Base-by-base conservation (phyloP, 2,113 vertebrate genomes). In the Heterocephalus glaber region DNA sequence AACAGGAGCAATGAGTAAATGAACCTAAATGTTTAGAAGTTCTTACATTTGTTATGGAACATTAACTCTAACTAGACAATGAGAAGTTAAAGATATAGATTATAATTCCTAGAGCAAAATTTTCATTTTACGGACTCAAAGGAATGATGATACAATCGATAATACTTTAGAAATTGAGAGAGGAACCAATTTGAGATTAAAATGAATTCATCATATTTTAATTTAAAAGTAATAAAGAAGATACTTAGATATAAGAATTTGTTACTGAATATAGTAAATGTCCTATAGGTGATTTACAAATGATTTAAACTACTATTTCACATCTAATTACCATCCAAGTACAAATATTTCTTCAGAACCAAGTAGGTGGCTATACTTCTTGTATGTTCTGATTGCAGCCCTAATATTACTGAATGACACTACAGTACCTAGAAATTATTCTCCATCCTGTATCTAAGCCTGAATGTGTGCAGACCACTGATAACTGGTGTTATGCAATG, bases 301-400 rank as follows among this genome's bases (percentile, higher is more conserved):
- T 84, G 56, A 24, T 52, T n/a, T 54, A 83, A 76, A 44, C 44
- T 44, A 28, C 16, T 77, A 14, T 70, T 63, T 77, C 49, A 30
- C 4, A 22, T 80, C 68, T 61, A 74, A 77, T 86, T 76, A 33
- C 41, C 38, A 38, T 44, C 41, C 22, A 70, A 38, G 7, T 58
- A 58, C 33, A 90, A n/a, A 65, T 79, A 86, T 30, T 63, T 89
- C 38, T 92, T 95, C 86, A 92, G 81, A 90, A 89, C 76, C 54
- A 68, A 90, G 38, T 24, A 83, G 16, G 77, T 92, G 24, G 14
- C 10, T 33, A 17, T n/a, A 79, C n/a, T 92, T 74, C 47, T 49
- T 41, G 56, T 33, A 33, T 92, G 56, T 70, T 4, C 70, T 65
- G 41, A 44, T 19, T 38, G 33, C 14, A 92, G 35, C 7, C 7